Evolutionary conservation across 2,797 vertebrate species (phyloP).

Genomic region (Amphiprion clarkii): DNA sequence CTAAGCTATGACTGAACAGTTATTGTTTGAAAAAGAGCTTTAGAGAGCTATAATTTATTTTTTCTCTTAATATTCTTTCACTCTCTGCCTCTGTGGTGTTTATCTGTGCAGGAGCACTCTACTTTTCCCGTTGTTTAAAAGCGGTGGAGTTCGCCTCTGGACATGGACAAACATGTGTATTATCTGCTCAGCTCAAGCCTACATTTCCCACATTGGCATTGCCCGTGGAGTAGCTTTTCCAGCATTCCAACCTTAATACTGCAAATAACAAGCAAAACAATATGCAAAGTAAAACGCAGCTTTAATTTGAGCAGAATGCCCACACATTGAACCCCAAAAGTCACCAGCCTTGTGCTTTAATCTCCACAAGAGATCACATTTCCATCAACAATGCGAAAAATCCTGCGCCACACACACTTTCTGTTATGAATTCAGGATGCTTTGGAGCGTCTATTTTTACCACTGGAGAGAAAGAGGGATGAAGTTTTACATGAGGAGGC

Average conservation of each 20-base stretch:
- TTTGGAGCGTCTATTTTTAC: conserved; percentile 50
- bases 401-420: not conserved
- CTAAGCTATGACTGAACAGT: not conserved
- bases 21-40: not conserved
- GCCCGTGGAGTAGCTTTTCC: conserved; percentile 19
- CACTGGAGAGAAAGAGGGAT: conserved; percentile 12
- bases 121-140: not conserved
- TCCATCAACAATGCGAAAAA: not conserved
- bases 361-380: conserved; percentile 2
- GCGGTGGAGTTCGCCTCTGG: not conserved
- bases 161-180: conserved; percentile 24
- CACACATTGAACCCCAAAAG: conserved; percentile 5
- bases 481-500: conserved; percentile 13
- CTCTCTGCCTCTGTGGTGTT: not conserved
- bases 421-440: conserved; percentile 12
- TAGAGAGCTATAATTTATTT: not conserved
- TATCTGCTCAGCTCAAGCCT: conserved; percentile 25
- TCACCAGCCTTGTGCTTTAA: conserved; percentile 6
- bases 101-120: not conserved
- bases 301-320: conserved; percentile 24
- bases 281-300: conserved; percentile 1
- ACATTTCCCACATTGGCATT: conserved; percentile 13
- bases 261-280: conserved; percentile 12
- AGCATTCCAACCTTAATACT: not conserved
- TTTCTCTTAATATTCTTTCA: not conserved